A percentile compares a stretch with the other conserved stretches of the same genome.
Conservation (phyloP, 2,888 invertebrate species). For the Drosophila sordidapex region DNA sequence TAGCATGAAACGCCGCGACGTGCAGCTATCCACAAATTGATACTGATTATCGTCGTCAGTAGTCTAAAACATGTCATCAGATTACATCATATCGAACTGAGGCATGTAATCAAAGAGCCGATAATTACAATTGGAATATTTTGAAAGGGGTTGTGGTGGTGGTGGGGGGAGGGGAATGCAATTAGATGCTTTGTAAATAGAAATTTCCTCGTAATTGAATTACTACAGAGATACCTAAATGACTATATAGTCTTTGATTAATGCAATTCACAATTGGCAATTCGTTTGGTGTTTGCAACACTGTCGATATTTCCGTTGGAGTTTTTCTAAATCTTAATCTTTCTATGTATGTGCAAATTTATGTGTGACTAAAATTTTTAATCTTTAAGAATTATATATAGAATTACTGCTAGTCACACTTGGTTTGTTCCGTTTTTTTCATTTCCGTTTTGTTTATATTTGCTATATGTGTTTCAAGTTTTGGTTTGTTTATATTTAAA, state of each 20-base stretch:
- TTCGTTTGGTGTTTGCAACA: not conserved
- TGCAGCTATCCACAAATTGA: conserved; percentile 34
- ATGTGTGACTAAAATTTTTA: not conserved
- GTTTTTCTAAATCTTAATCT: not conserved
- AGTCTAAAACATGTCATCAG: conserved; percentile 26
- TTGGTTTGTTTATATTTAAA: not conserved
- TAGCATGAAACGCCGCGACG: conserved; percentile 21
- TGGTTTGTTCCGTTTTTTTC: not conserved
- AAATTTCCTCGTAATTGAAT: conserved; percentile 1
- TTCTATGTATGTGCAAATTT: not conserved
- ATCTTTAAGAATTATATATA: not conserved
- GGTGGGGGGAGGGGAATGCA: not conserved
- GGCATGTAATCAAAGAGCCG: conserved; percentile 14
- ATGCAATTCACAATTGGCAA: conserved; percentile 2
- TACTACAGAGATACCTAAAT: not conserved
- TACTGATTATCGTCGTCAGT: conserved; percentile 27
- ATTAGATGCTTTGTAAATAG: conserved; percentile 2
- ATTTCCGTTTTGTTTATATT: not conserved
- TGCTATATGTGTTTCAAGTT: not conserved
- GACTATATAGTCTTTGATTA: not conserved
- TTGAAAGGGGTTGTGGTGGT: not conserved
- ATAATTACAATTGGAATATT: conserved; percentile 7
- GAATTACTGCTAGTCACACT: not conserved
- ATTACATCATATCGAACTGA: conserved; percentile 26
- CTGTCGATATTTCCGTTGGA: not conserved